Evolutionary conservation across 2,797 vertebrate species (phyloP).

Genomic region (Lagodon rhomboides): DNA sequence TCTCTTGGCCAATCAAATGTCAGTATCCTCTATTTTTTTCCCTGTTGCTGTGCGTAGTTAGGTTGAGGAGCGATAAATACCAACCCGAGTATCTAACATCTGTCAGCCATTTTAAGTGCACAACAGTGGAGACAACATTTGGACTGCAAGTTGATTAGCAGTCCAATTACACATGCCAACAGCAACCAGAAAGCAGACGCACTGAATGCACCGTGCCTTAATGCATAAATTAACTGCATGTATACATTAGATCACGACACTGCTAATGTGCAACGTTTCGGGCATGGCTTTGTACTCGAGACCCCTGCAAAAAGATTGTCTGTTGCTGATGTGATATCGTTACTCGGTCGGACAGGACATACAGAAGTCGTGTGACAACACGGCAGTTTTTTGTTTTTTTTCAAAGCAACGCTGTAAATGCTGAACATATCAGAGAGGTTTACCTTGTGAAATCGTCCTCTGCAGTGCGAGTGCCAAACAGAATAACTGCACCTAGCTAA

Average conservation of each 20-base stretch:
- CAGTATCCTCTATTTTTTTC: constrained; percentile 49
- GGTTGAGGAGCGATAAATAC: constrained; percentile 87
- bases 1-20: constrained; percentile 71
- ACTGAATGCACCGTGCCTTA: constrained; percentile 49
- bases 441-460: constrained; percentile 75
- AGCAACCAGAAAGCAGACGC: constrained; percentile 61
- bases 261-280: constrained; percentile 47
- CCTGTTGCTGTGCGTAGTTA: constrained; percentile 83
- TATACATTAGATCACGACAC: constrained; percentile 53
- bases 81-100: constrained; percentile 83
- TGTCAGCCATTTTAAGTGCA: constrained; percentile 89
- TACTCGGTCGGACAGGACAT: constrained; percentile 72
- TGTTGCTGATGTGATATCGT: constrained; percentile 72
- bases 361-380: constrained; percentile 53
- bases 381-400: constrained; percentile 9
- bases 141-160: constrained; percentile 80
- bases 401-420: constrained; percentile 26
- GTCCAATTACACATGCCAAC: constrained; percentile 73
- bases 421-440: constrained; percentile 43
- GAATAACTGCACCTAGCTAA: constrained; percentile 68
- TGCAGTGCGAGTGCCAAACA: constrained; percentile 59
- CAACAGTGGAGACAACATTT: constrained; percentile 80
- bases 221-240: constrained; percentile 51
- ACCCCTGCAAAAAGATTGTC: constrained; percentile 69
- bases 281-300: constrained; percentile 68